Conservation (phyloP, 2,888 invertebrate genomes). For the Drosophila paranaensis region DNA sequence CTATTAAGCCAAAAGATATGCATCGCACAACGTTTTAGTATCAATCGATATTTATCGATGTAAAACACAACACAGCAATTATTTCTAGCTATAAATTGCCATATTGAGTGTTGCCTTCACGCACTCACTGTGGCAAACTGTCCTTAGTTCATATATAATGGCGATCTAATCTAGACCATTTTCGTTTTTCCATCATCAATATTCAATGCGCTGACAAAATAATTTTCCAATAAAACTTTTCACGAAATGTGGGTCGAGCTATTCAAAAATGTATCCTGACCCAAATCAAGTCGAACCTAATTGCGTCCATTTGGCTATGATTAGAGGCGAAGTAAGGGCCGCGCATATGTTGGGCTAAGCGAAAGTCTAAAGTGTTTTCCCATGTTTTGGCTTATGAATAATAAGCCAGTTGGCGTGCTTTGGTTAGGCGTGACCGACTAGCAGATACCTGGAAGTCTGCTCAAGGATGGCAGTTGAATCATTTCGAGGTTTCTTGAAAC, state of each 20-base stretch:
- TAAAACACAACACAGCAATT: not conserved
- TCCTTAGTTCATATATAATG: not conserved
- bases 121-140: too few species aligned
- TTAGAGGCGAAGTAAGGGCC: not conserved
- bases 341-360: not conserved
- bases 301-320: not conserved
- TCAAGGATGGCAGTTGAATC: not conserved
- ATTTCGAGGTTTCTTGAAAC: not conserved
- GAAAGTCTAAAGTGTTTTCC: not conserved
- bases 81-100: not conserved
- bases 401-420: not conserved
- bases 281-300: constrained; percentile 2
- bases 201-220: not conserved
- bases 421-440: not conserved
- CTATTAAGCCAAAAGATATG: not conserved
- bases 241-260: not conserved
- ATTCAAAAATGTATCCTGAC: constrained; percentile 4
- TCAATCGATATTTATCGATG: constrained; percentile 3
- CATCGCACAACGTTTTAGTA: not conserved
- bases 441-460: too few species aligned
- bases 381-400: not conserved
- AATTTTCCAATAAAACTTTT: not conserved
- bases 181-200: constrained; percentile 9
- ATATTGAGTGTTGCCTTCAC: not conserved
- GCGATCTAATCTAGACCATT: not conserved